Base-by-base conservation (phyloP, 1,140 invertebrate species). In the Sycobia sp. region DNA sequence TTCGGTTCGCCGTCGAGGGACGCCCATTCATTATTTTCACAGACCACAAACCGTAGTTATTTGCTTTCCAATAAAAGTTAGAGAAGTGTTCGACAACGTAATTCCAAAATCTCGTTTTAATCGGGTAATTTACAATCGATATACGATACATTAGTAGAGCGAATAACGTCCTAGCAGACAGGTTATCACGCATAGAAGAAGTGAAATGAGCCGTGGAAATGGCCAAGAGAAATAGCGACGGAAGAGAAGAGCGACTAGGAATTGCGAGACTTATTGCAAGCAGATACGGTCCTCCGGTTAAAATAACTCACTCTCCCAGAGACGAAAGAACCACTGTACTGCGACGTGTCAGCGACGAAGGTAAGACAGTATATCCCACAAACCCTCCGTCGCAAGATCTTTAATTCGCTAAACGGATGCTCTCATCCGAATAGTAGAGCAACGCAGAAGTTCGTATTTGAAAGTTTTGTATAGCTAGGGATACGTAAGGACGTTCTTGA, bases 71-170 rank as follows among this genome's bases (percentile, higher is more conserved):
- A n/a, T n/a, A n/a, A n/a, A n/a, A n/a, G n/a, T n/a, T n/a, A n/a
- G n/a, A n/a, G n/a, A n/a, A n/a, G n/a, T n/a, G n/a, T n/a, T n/a
- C n/a, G n/a, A n/a, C n/a, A n/a, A n/a, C n/a, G n/a, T n/a, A n/a
- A n/a, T n/a, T n/a, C n/a, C n/a, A n/a, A n/a, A n/a, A n/a, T 22
- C 46, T 82, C 0, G 71, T 80, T 57, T 78, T 67, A 16, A 77
- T 83, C 14, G 57, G 67, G 1, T 74, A 81, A 67, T 62, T 23
- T 47, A 14, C 29, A 2, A 36, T 9, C 3, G 18, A 20, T 13
- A 36, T 36, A 3, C 14, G 64, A 16, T 67, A 80, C 46, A 67
- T 83, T 16, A 11, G 66, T 0, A 76, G 79, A n/a, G n/a, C n/a
- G n/a, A n/a, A n/a, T n/a, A n/a, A n/a, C n/a, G n/a, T n/a, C n/a